Conservation (phyloP, 2,797 vertebrate genomes). For the Cynodonichthys magdalenae region DNA sequence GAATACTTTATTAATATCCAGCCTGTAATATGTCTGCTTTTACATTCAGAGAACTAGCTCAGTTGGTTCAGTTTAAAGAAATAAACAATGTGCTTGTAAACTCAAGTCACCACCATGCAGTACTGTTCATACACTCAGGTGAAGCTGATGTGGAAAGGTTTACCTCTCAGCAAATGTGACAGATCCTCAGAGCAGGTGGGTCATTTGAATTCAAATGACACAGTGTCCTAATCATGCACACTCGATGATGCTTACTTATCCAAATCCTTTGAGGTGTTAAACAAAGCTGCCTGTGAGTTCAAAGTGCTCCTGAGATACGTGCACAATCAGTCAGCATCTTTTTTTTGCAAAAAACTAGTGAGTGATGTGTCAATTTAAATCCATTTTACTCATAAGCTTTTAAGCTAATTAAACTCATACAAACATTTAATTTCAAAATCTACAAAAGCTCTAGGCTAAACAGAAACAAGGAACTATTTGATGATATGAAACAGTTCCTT, state of each 20-base stretch:
- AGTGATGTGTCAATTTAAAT: slow-evolving; percentile 12
- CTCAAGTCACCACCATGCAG: not conserved
- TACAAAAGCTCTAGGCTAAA: not conserved
- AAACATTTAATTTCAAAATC: not conserved
- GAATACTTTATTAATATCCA: not conserved
- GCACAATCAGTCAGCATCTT: slow-evolving; percentile 24
- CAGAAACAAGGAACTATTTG: not conserved
- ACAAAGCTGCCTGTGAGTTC: slow-evolving; percentile 49
- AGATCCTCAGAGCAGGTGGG: slow-evolving; percentile 20
- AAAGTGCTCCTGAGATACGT: slow-evolving; percentile 5
- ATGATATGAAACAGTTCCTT: too few species aligned
- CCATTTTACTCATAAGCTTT: too few species aligned
- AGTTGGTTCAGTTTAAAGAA: not conserved
- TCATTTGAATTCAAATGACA: slow-evolving; percentile 49
- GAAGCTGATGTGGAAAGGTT: slow-evolving; percentile 1
- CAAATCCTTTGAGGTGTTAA: slow-evolving; percentile 44
- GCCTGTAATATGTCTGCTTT: not conserved
- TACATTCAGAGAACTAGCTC: not conserved
- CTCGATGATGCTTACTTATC: slow-evolving; percentile 43
- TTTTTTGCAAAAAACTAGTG: slow-evolving; percentile 3
- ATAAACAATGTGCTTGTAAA: slow-evolving; percentile 10
- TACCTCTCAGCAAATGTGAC: slow-evolving; percentile 25
- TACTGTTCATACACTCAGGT: not conserved
- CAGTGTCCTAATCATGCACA: slow-evolving; percentile 51
- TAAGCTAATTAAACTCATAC: not conserved